A percentile compares a stretch with the other conserved stretches of the same genome.
Evolutionary conservation across 2,797 vertebrate genomes (phyloP).

Genomic region (Pangasius larnaudii): DNA sequence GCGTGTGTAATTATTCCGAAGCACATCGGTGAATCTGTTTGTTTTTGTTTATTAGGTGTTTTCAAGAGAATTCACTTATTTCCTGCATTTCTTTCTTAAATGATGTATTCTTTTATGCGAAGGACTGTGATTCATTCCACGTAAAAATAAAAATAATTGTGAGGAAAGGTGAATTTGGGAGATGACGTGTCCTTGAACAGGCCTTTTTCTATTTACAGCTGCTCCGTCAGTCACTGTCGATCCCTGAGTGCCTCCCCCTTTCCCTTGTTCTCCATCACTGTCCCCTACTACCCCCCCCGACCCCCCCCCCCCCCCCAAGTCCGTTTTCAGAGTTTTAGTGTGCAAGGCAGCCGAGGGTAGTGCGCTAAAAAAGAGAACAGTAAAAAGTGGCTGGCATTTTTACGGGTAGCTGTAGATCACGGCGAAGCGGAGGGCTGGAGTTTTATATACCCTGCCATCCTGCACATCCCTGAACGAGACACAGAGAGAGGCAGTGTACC

Average conservation of each 20-base stretch:
- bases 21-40: conserved; percentile 8
- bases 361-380: conserved; percentile 52
- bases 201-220: conserved; percentile 64
- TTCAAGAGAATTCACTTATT: not conserved
- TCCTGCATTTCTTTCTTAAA: not conserved
- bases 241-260: conserved; percentile 39
- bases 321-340: conserved; percentile 35
- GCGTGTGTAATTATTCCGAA: conserved; percentile 22
- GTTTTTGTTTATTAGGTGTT: conserved; percentile 26
- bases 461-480: not conserved
- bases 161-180: conserved; percentile 40
- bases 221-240: conserved; percentile 58
- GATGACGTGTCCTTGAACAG: conserved; percentile 67
- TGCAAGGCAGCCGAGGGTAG: conserved; percentile 32
- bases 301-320: not conserved
- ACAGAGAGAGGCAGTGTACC: not conserved
- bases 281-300: not conserved
- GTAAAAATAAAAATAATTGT: not conserved
- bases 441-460: conserved; percentile 43
- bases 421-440: conserved; percentile 27
- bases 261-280: conserved; percentile 29
- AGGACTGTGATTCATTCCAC: not conserved
- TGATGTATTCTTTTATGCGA: not conserved
- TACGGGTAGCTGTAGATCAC: conserved; percentile 59
- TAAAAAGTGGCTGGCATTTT: conserved; percentile 60